Evolutionary conservation across 1,140 invertebrate genomes (phyloP).

Genomic region (Tribolium castaneum): DNA sequence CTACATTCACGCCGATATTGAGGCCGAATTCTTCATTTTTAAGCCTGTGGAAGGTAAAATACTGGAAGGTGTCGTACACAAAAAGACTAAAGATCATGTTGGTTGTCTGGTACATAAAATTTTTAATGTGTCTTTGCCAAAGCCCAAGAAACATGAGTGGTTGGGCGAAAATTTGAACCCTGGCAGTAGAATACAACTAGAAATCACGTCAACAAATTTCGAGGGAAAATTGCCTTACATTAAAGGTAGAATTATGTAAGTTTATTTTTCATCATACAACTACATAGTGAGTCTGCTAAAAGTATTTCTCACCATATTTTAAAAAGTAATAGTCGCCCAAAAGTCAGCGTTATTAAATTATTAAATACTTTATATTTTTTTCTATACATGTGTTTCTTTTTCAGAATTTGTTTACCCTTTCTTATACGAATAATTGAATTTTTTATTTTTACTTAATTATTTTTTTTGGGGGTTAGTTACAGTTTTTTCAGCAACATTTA

Average conservation of each 20-base stretch:
- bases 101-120: constrained; percentile 73
- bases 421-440: too few relatives aligned
- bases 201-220: constrained; percentile 63
- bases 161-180: constrained; percentile 67
- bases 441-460: too few relatives aligned
- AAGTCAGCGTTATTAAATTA: too few relatives aligned
- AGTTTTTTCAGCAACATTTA: too few relatives aligned
- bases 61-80: constrained; percentile 71
- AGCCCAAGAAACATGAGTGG: constrained; percentile 69
- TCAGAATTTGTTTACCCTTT: too few relatives aligned
- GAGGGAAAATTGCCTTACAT: constrained; percentile 50
- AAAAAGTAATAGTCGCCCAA: too few relatives aligned
- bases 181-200: constrained; percentile 71
- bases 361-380: too few relatives aligned
- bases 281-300: too few relatives aligned
- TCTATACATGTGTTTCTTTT: too few relatives aligned
- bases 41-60: constrained; percentile 66
- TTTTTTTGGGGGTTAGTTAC: too few relatives aligned
- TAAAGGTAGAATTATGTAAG: constrained; percentile 46
- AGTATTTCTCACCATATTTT: too few relatives aligned
- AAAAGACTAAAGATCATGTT: constrained; percentile 71
- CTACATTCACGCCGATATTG: constrained; percentile 72
- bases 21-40: constrained; percentile 76
- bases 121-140: constrained; percentile 74
- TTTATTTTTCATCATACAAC: too few relatives aligned